Base-by-base conservation (phyloP, 2,797 vertebrate genomes). In the Myoxocephalus aenaeus region DNA sequence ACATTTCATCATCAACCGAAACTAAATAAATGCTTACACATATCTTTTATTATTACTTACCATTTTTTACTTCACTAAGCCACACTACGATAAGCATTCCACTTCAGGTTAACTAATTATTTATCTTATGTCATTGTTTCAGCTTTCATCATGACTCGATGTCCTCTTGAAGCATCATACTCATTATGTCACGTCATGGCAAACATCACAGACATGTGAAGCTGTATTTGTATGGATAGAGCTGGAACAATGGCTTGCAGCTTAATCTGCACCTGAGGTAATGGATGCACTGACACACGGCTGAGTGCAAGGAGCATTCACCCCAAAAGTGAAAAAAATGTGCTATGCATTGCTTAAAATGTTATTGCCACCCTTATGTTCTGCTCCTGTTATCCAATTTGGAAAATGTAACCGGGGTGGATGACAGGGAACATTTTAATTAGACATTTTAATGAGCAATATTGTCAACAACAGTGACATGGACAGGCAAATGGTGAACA, bases 251-350 rank as follows among this genome's bases (percentile, higher is more conserved):
- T 18, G 8, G 34, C 53, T 34, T 14, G 17, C 46, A 38, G 58
- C 32, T 57, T 64, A 29, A 74, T 74, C 65, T 79, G 7, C 58
- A 32, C n/a, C 11, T 8, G 67, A 27, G n/a, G 17, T 75, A 40
- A 65, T 68, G 8, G 34, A 44, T 66, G 32, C 34, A 17, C 20
- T 51, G 20, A 63, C 25, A n/a, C n/a, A 5, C 8, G 9, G 0
- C 36, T 78, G 9, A 62, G 1, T 29, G 3, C 46, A 58, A 59
- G 77, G 44, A 27, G 48, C 77, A 22, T 17, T 63, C 22, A 36
- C 9, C 15, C 12, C 20, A 46, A 51, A 51, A 54, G 36, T 6
- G 4, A 27, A 59, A 68, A 67, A 57, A 44, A 5, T 27, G 57
- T 51, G 25, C 17, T 20, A 3, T 42, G 9, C 4, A 0, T 40